phyloP scores from a whole-genome alignment of 1,140 invertebrate species.

The Probaryconus sp. region DNA sequence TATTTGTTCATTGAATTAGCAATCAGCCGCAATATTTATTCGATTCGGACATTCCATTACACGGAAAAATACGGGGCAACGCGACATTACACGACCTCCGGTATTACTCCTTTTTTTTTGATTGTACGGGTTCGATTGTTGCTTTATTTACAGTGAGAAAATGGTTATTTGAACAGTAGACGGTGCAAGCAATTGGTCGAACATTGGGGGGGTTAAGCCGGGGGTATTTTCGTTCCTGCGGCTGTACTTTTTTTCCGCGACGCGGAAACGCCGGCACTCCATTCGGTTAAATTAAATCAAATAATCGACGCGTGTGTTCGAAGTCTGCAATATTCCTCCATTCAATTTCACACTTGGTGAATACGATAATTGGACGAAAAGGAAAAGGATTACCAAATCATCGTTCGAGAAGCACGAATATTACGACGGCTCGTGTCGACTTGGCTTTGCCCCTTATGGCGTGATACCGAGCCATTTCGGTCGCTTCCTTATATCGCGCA shows the following conservation, averaged over 20 bases:
- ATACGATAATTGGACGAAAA: slow-evolving; percentile 64
- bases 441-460: slow-evolving; percentile 52
- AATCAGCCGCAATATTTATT: background rate
- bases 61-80: too few relatives aligned
- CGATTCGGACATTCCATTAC: too few relatives aligned
- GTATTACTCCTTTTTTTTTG: background rate
- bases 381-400: slow-evolving; percentile 64
- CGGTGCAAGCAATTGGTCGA: slow-evolving; percentile 19
- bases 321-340: slow-evolving; percentile 62
- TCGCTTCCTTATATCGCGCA: slow-evolving; percentile 55
- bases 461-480: slow-evolving; percentile 67
- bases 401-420: slow-evolving; percentile 61
- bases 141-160: slow-evolving; percentile 39
- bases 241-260: slow-evolving; percentile 23
- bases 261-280: slow-evolving; percentile 2
- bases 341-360: slow-evolving; percentile 64
- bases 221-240: slow-evolving; percentile 23
- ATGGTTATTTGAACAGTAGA: slow-evolving; percentile 24
- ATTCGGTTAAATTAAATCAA: slow-evolving; percentile 60
- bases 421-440: slow-evolving; percentile 38
- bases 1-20: background rate
- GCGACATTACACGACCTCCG: too few relatives aligned
- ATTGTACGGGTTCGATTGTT: background rate
- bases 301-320: slow-evolving; percentile 62
- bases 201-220: slow-evolving; percentile 27